phyloP scores from a whole-genome alignment of 2,113 vertebrate species.

The Menura novaehollandiae region DNA sequence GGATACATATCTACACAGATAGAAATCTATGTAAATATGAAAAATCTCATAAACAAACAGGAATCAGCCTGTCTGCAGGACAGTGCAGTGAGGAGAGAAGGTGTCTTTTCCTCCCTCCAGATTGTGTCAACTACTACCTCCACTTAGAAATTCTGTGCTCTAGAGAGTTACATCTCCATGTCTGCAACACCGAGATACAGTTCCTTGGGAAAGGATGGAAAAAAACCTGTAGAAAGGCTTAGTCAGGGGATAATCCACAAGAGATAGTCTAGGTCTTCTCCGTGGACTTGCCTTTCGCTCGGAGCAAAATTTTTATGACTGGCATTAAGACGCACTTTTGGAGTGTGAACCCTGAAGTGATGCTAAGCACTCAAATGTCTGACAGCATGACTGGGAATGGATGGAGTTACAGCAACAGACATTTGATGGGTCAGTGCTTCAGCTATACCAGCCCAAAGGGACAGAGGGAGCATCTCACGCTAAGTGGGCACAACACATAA shows the following conservation, averaged over 20 bases:
- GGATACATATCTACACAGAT: neutral
- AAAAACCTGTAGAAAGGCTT: neutral
- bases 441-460: neutral
- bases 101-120: neutral
- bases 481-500: neutral
- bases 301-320: neutral
- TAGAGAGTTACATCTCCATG: neutral
- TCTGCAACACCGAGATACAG: neutral
- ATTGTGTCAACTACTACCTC: neutral
- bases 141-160: neutral
- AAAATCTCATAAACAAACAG: neutral
- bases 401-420: neutral
- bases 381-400: accelerated
- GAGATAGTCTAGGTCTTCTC: neutral
- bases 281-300: neutral
- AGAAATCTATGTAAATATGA: neutral
- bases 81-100: neutral
- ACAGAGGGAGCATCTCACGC: neutral
- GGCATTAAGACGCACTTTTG: neutral
- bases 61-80: neutral
- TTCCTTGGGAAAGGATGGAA: neutral
- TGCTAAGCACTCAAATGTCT: neutral
- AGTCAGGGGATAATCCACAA: neutral
- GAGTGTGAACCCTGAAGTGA: neutral
- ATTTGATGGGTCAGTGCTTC: neutral